Percentiles rank a stretch among this genome's conserved stretches.
Evolutionary conservation across 2,113 vertebrate species (phyloP).

Genomic region (Illadopsis cleaveri): DNA sequence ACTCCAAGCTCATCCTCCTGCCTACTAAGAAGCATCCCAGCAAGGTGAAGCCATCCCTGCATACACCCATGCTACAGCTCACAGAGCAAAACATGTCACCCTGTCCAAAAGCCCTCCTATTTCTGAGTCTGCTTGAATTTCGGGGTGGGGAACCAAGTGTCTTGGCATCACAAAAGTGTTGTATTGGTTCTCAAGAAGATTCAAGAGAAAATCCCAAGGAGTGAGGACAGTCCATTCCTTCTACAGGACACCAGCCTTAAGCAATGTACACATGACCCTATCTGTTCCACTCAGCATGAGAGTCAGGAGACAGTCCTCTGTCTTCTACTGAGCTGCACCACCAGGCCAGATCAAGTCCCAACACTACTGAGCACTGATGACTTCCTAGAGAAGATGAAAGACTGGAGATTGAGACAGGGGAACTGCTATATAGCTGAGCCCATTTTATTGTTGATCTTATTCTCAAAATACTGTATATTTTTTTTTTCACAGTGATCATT

Average conservation of each 20-base stretch:
- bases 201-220: background rate
- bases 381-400: background rate
- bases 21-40: background rate
- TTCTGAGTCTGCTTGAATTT: background rate
- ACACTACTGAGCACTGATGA: background rate
- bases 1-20: background rate
- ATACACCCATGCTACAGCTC: accelerated
- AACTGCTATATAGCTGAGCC: background rate
- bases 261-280: background rate
- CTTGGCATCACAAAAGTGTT: background rate
- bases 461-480: background rate
- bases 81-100: accelerated
- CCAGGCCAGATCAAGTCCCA: background rate
- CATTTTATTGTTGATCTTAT: background rate
- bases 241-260: background rate
- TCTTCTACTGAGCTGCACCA: accelerated
- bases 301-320: background rate
- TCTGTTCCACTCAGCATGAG: accelerated
- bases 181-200: background rate
- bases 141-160: background rate
- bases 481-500: background rate
- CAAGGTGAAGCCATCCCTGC: background rate
- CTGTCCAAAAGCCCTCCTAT: background rate
- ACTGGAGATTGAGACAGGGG: accelerated
- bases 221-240: background rate